Base-by-base conservation (phyloP, 1,140 invertebrate genomes). In the Coptotermes formosanus region DNA sequence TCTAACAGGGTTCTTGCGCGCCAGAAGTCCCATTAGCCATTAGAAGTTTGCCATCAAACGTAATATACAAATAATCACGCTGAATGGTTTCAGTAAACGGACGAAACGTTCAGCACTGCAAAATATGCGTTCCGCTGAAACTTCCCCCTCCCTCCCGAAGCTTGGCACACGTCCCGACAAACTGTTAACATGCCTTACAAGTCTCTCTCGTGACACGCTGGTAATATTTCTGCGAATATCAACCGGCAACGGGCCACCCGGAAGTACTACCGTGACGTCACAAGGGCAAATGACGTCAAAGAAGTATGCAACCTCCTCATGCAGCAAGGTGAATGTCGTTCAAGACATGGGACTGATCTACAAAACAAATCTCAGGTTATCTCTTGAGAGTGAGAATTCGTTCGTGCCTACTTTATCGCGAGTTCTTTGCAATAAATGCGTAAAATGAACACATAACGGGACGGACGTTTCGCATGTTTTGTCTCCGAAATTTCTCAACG, bases 171-270 rank as follows among this genome's bases (percentile, higher is more conserved):
- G 64, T 75, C 64, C 64, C 64, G n/a, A 75, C 64, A 64, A 21
- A 75, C 64, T 75, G 64, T 75, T 75, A 75, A 30, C 64, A 30
- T 75, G 64, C 64, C 64, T 75, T 75, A 75, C 64, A 75, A 75
- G 64, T 75, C 64, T 75, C 3, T 75, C n/a, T 75, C 64, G 25
- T 9, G 64, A 75, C 64, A 75, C 9, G 64, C 64, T 75, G n/a
- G n/a, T 75, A 75, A 75, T 64, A 64, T 64, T 64, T 64, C 59
- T 64, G 21, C 59, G 59, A 64, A 64, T 75, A 75, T 75, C 64
- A 75, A 75, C 64, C 25, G n/a, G 64, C 64, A 75, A 75, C 64
- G 64, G 64, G 64, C 64, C 64, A 75, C 64, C 64, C 64, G 64
- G 64, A 75, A 75, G 64, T 75, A 75, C 25, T 30, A 30, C n/a